Conservation (phyloP, 1,140 invertebrate species). For the Xylocopa sonorina region DNA sequence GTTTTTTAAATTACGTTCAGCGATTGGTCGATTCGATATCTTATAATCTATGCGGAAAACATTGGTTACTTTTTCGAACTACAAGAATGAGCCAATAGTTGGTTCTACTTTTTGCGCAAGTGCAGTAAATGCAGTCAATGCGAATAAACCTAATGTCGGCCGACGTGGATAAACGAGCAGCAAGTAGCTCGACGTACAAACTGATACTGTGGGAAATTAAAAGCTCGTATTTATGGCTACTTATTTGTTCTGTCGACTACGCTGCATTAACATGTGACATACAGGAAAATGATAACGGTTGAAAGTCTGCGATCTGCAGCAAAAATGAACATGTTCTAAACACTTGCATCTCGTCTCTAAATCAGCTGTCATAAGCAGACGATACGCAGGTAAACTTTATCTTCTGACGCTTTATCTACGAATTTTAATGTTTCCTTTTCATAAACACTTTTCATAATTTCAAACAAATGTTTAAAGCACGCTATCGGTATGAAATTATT, state of each 20-base stretch:
- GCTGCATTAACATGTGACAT: constrained; percentile 31
- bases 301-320: constrained; percentile 25
- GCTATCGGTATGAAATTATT: not conserved
- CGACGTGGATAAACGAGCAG: constrained; percentile 43
- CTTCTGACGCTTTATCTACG: not conserved
- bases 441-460: not conserved
- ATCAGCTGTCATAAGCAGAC: constrained; percentile 69
- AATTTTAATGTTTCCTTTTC: not conserved
- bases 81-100: constrained; percentile 28
- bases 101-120: constrained; percentile 32
- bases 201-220: constrained; percentile 11
- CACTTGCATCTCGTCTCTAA: constrained; percentile 39
- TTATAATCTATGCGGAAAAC: constrained; percentile 4
- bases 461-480: not conserved
- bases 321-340: constrained; percentile 36
- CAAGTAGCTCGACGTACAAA: constrained; percentile 34
- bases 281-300: constrained; percentile 28
- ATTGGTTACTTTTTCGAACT: not conserved
- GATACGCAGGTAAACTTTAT: constrained; percentile 57
- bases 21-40: not conserved
- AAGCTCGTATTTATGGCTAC: not conserved
- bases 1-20: not conserved
- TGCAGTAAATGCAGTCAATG: constrained; percentile 32
- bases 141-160: constrained; percentile 45
- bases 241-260: not conserved